Evolutionary conservation across 92 coral and sea anemone genomes (phyloP).

Genomic region (Palythoa grandis): DNA sequence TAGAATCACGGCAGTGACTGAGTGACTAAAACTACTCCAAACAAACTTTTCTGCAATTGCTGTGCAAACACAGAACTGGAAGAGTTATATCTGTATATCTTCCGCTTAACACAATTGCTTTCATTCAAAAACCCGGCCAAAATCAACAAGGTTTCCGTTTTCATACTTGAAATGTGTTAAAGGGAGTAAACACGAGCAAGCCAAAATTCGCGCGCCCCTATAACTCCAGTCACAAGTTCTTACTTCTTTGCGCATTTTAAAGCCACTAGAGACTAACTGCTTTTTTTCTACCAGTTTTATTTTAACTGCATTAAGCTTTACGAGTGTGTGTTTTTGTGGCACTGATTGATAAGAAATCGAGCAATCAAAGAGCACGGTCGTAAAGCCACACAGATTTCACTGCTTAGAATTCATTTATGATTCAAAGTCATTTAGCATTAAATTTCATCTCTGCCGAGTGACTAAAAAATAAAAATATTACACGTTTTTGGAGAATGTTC

Average conservation of each 20-base stretch:
- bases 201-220: conserved; percentile 12
- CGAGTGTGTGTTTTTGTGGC: neutral
- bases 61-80: conserved; percentile 12
- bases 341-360: neutral
- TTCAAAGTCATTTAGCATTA: neutral
- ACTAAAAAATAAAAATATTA: conserved; percentile 1
- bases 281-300: neutral
- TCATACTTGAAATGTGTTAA: conserved; percentile 36
- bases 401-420: neutral
- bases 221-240: neutral
- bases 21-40: neutral
- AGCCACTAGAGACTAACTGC: neutral
- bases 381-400: neutral
- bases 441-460: neutral
- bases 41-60: neutral
- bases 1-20: neutral
- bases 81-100: conserved; percentile 11
- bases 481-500: neutral
- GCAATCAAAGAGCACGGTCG: neutral
- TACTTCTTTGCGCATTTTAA: neutral
- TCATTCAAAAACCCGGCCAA: conserved; percentile 5
- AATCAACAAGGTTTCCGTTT: conserved; percentile 33
- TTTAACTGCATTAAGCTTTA: neutral
- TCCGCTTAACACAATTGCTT: neutral
- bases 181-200: conserved; percentile 27